Percentiles rank a stretch among this genome's conserved stretches.
These are phyloP conservation scores for Tachycineta bicolor DNA, from an alignment of 2,113 vertebrate species.

Conservation along the genomic window DNA sequence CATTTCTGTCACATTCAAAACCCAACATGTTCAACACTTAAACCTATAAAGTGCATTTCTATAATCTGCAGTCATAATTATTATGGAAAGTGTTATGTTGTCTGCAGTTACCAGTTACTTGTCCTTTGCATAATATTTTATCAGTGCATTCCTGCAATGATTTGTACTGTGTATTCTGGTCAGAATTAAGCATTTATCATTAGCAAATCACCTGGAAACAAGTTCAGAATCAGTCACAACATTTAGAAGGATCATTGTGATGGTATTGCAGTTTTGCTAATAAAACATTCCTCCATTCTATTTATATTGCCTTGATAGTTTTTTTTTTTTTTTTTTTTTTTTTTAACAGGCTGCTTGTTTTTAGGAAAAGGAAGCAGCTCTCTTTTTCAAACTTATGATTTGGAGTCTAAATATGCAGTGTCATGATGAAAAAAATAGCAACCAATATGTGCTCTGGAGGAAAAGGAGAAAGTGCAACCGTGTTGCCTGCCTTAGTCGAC, in stretches of 20 bases:
- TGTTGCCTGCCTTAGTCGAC: background rate
- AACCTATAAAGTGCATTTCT: background rate
- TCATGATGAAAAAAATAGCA: background rate
- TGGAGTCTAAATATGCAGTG: background rate
- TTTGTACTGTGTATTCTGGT: background rate
- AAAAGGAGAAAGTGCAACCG: background rate
- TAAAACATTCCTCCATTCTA: background rate
- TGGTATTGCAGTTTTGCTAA: conserved; percentile 1
- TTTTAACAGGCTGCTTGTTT: conserved; percentile 6
- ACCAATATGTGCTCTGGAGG: background rate
- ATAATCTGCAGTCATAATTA: background rate
- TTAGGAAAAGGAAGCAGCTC: background rate
- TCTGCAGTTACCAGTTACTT: background rate
- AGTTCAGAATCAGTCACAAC: background rate
- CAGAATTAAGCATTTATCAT: background rate
- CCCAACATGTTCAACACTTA: background rate
- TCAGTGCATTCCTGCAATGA: background rate
- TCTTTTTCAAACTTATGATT: conserved; percentile 16
- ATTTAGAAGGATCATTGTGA: background rate
- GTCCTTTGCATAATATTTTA: conserved; percentile 25
- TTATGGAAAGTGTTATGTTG: background rate
- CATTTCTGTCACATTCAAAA: background rate
- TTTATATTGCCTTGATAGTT: background rate
- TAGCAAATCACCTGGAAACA: background rate
- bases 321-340: background rate